phyloP scores from a whole-genome alignment of 2,797 vertebrate genomes.

The Ctenopoma kingsleyae region DNA sequence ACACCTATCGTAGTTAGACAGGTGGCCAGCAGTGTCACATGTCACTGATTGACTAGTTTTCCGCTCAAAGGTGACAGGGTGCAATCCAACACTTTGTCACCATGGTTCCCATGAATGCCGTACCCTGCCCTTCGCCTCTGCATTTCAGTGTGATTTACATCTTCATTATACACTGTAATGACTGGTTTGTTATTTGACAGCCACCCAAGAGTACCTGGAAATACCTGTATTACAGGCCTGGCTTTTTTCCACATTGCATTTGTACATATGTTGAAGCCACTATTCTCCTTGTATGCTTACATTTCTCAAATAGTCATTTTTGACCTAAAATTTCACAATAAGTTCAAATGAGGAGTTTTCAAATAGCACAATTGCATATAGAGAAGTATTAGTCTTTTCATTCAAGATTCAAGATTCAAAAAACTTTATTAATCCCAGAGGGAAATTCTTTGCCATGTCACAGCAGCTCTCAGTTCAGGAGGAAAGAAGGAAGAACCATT shows the following conservation, averaged over 20 bases:
- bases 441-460: too few relatives aligned
- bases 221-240: conserved; percentile 17
- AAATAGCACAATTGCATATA: not conserved
- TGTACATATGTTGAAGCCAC: conserved; percentile 6
- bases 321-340: not conserved
- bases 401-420: too few relatives aligned
- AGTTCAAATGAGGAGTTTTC: conserved; percentile 2
- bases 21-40: conserved; percentile 77
- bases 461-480: too few relatives aligned
- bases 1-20: conserved; percentile 67
- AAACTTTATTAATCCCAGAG: too few relatives aligned
- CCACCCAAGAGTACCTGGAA: conserved; percentile 48
- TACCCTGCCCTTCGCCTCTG: conserved; percentile 38
- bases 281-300: not conserved
- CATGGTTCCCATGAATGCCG: conserved; percentile 60
- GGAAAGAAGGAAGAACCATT: too few relatives aligned
- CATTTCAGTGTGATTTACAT: conserved; percentile 63
- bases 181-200: conserved; percentile 47
- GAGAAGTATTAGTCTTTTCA: conserved; percentile 7
- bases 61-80: conserved; percentile 69
- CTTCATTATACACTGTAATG: conserved; percentile 53
- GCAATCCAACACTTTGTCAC: conserved; percentile 66
- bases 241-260: not conserved
- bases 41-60: conserved; percentile 77
- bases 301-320: not conserved